phyloP scores from a whole-genome alignment of 2,113 vertebrate species.

The Platysternon megacephalum region DNA sequence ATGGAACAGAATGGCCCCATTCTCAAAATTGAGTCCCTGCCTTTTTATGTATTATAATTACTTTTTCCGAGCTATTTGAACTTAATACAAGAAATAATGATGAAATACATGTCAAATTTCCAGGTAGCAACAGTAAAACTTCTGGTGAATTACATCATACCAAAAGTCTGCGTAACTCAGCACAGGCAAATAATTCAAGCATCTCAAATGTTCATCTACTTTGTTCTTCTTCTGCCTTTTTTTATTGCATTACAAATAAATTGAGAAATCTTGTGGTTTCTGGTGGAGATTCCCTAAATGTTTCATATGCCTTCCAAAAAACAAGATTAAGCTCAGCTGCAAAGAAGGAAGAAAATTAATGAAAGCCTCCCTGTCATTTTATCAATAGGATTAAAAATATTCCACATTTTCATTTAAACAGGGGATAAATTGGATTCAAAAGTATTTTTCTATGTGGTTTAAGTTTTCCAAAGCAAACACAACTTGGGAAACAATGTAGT shows the following conservation, averaged over 20 bases:
- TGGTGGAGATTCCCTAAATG: neutral
- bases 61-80: rapidly evolving
- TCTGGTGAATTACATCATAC: neutral
- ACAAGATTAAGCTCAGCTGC: neutral
- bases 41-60: neutral
- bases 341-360: neutral
- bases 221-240: neutral
- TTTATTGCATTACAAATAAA: neutral
- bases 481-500: neutral
- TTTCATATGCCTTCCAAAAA: neutral
- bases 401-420: neutral
- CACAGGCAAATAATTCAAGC: neutral
- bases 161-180: neutral
- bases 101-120: neutral
- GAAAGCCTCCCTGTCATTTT: neutral
- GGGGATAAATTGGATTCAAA: neutral
- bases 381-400: neutral
- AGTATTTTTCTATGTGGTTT: too few species aligned
- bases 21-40: neutral
- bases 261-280: neutral
- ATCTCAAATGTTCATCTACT: neutral
- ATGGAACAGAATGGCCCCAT: neutral
- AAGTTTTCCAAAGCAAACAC: neutral
- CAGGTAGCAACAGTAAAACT: neutral
- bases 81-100: neutral